Evolutionary conservation across 2,797 vertebrate species (phyloP), one percentile per base, ranked within the genome.

Genomic region (Periparus ater): DNA sequence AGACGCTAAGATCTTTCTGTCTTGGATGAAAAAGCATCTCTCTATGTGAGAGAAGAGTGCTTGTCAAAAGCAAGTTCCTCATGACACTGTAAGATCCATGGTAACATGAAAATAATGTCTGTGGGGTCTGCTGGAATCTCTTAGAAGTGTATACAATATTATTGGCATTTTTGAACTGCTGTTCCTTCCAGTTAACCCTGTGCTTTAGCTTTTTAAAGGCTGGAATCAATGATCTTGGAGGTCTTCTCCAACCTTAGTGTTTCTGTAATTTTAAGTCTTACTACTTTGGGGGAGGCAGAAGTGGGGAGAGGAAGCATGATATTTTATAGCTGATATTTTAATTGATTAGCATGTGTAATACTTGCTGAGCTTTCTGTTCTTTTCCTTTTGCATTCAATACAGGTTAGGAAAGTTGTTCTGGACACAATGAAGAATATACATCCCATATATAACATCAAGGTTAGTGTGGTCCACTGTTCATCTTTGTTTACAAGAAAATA

Each of bases 371-470:
- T 87, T 80, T 57, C 29, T 40, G 12, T 71, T 92, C 1, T 44
- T 57, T 65, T 18, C 80, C 42, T 88, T 58, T 65, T 65, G 54
- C 54, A 88, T 54, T 95, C 85, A 94, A 97, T 76, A 84, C 92
- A 99, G 99, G 99, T 99, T 51, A 98, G 99, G 76, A 99, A 99
- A 97, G 99, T 99, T 74, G 99, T 99, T 91, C 92, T 99, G 97
- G 99, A 99, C 95, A 99, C 99, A 3, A 98, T 99, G 99, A 99
- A 99, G 98, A 99, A 99, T 97, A 98, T 99, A 95, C 99, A 99
- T 91, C 99, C 99, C 50, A 99, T 99, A 97, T 99, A 99, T 97
- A 99, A 99, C 96, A 99, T 99, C 88, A 99, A 99, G 98, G 99
- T 99, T 93, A 97, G 97, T 27, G 0, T 58, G 19, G 8, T 65